Evolutionary conservation across 2,888 invertebrate genomes (phyloP).

Genomic region (Sarcophaga rosellei): DNA sequence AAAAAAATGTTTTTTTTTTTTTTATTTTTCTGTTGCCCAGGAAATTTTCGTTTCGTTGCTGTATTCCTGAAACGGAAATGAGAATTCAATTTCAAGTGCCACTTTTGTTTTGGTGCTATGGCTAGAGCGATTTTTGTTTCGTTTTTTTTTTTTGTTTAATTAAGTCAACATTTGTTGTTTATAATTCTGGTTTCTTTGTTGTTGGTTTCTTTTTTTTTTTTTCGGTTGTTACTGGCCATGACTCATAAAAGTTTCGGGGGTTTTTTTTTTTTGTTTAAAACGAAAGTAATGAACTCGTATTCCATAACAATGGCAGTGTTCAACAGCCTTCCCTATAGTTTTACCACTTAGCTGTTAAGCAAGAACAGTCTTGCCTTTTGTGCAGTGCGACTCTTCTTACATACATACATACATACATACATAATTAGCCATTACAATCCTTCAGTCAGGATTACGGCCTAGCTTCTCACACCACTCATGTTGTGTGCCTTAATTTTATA

Average conservation of each 20-base stretch:
- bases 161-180: slow-evolving; percentile 41
- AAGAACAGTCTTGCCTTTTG: too few species aligned
- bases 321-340: too few species aligned
- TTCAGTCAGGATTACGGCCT: too few species aligned
- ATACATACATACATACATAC: too few species aligned
- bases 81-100: slow-evolving; percentile 58
- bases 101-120: neutral
- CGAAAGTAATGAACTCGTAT: slow-evolving; percentile 51
- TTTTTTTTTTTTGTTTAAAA: slow-evolving; percentile 31
- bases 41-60: too few species aligned
- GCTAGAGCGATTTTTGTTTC: neutral
- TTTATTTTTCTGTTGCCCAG: slow-evolving; percentile 28
- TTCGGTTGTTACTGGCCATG: slow-evolving; percentile 23
- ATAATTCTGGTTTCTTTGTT: neutral
- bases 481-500: too few species aligned
- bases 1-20: slow-evolving; percentile 21
- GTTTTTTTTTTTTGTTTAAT: slow-evolving; percentile 50
- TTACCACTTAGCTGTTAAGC: too few species aligned
- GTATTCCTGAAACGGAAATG: slow-evolving; percentile 58
- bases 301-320: too few species aligned
- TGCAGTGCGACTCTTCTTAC: too few species aligned
- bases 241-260: slow-evolving; percentile 43
- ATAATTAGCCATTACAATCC: too few species aligned
- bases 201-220: neutral
- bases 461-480: too few species aligned